phyloP scores from a whole-genome alignment of 2,797 vertebrate genomes.

The Euthynnus affinis region DNA sequence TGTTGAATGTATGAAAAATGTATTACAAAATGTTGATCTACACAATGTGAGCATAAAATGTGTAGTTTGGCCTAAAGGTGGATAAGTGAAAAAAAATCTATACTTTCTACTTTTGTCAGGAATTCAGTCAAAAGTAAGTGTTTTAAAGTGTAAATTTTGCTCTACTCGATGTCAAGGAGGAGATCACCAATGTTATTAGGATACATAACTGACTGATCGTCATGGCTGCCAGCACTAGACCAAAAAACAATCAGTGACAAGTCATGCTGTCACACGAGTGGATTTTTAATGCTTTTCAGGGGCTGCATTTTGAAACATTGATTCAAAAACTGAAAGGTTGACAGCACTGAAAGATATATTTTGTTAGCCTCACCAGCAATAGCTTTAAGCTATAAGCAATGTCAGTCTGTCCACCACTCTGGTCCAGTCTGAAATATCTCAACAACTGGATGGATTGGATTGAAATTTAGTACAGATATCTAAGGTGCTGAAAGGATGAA shows the following conservation, averaged over 20 bases:
- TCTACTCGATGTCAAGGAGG: not conserved
- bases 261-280: not conserved
- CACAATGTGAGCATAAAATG: not conserved
- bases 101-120: not conserved
- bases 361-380: not conserved
- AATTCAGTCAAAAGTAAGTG: not conserved
- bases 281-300: not conserved
- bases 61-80: too few species aligned
- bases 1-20: not conserved
- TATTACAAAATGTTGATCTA: not conserved
- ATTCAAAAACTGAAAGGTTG: too few species aligned
- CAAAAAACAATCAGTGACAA: not conserved
- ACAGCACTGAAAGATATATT: not conserved
- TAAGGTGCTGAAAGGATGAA: too few species aligned
- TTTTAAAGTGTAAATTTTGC: too few species aligned
- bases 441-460: too few species aligned
- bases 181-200: not conserved
- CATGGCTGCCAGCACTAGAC: not conserved
- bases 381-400: not conserved
- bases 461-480: too few species aligned
- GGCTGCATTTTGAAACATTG: not conserved
- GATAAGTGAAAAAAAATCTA: not conserved
- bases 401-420: not conserved
- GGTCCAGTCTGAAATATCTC: not conserved
- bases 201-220: not conserved